Base-by-base conservation (phyloP, 2,888 invertebrate genomes). In the Macaria notata region DNA sequence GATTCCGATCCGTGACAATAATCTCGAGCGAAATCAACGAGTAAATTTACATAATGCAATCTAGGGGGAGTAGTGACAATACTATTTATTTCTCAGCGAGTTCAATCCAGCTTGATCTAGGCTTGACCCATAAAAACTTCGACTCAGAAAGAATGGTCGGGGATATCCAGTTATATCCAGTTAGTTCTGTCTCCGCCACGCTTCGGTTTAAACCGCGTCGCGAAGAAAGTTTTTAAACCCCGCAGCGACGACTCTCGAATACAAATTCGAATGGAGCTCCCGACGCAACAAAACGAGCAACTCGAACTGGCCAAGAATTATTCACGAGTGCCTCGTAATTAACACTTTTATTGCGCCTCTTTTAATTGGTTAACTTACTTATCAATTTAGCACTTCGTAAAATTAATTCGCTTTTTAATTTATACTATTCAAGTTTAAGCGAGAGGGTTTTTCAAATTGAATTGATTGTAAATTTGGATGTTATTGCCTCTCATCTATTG, bases 61-160 rank as follows among this genome's bases (percentile, higher is more conserved):
- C 61, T 68, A 47, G 63, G 53, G 62, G 62, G 59, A 71, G 62
- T 61, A 67, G 68, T 72, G 69, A 71, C 71, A 71, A 73, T 70
- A 9, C 69, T 70, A 61, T 69, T 67, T 71, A 71, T 71, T 70
- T 68, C 65, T 56, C 65, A 66, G 61, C 65, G 65, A 77, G 78
- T 77, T 79, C 76, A 79, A 83, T 82, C 79, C 79, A 61, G 72
- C 74, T 80, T 86, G 83, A 88, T 84, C 88, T 84, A 78, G 82
- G 86, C 79, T 86, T 88, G 88, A 88, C 87, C 88, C 75, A 86
- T 82, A 86, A 84, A 87, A 88, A 86, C 81, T 86, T 85, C 70
- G 69, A 62, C 73, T 66, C 62, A 72, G 74, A 84, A 84, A 84
- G 82, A 86, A 86, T 80, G 76, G 79, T 79, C 71, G 78, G 76